These are phyloP conservation scores for Chrysomallon squamiferum DNA, from an alignment of 1,140 invertebrate species.

Conservation along the genomic window DNA sequence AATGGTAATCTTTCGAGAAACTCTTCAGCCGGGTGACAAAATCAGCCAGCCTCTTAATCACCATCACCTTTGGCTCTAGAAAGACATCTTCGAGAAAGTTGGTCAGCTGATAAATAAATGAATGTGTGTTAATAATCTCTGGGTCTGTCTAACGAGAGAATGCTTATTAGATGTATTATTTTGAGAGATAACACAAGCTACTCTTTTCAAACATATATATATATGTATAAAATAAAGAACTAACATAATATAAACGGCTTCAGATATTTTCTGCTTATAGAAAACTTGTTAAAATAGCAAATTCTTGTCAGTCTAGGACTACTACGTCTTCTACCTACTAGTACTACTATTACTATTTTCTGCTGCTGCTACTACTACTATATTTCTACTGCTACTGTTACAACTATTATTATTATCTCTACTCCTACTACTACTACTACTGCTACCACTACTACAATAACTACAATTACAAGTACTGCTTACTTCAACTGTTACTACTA, in stretches of 20 bases:
- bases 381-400: too few relatives aligned
- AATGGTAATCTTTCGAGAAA: conserved; percentile 75
- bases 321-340: too few relatives aligned
- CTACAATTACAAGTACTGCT: too few relatives aligned
- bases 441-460: too few relatives aligned
- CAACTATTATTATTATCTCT: too few relatives aligned
- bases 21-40: conserved; percentile 75
- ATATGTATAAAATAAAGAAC: not conserved
- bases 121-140: too few relatives aligned
- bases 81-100: conserved; percentile 77
- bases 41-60: conserved; percentile 76
- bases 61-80: conserved; percentile 77
- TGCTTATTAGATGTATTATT: not conserved
- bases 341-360: too few relatives aligned
- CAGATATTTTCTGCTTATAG: not conserved
- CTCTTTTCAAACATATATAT: not conserved
- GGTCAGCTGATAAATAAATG: conserved; percentile 48
- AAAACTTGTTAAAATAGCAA: not conserved
- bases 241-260: not conserved
- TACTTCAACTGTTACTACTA: not conserved
- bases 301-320: too few relatives aligned
- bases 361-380: too few relatives aligned
- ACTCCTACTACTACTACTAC: too few relatives aligned
- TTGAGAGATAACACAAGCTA: not conserved
- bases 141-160: too few relatives aligned